Conservation (phyloP, 2,797 vertebrate genomes). For the Gymnodraco acuticeps region DNA sequence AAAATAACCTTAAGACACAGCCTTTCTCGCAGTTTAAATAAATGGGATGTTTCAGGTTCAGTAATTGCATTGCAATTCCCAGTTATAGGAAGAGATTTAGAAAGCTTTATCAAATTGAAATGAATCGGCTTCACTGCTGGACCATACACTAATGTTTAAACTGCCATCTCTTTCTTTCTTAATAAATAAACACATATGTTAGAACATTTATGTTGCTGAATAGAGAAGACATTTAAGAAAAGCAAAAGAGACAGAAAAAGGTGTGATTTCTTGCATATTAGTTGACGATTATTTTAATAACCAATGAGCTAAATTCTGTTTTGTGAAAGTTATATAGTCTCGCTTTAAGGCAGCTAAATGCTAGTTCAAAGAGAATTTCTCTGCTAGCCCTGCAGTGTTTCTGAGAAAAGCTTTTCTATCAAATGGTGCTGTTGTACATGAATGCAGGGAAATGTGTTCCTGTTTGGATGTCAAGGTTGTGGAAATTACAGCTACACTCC, state of each 20-base stretch:
- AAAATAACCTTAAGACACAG: constrained; percentile 27
- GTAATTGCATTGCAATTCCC: constrained; percentile 34
- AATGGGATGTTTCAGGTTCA: constrained; percentile 35
- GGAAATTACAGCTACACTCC: constrained; percentile 20
- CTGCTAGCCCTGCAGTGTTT: constrained; percentile 11
- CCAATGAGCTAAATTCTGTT: not conserved
- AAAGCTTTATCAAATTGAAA: constrained; percentile 33
- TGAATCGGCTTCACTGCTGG: not conserved
- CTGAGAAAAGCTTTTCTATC: constrained; percentile 10
- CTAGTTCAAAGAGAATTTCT: not conserved
- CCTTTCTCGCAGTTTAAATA: constrained; percentile 37
- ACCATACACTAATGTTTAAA: not conserved
- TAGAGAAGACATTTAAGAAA: not conserved
- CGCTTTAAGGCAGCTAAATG: not conserved
- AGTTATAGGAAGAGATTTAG: constrained; percentile 30
- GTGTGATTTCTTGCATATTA: not conserved
- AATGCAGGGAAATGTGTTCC: not conserved
- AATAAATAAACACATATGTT: not conserved
- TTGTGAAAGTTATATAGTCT: not conserved
- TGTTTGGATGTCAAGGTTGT: constrained; percentile 24
- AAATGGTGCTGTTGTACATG: constrained; percentile 14
- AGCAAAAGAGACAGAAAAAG: not conserved
- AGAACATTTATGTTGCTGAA: not conserved
- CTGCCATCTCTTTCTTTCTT: not conserved
- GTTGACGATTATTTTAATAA: not conserved